These are phyloP conservation scores for Pelvicachromis taeniatus DNA, from an alignment of 2,113 vertebrate genomes.

Conservation along the genomic window DNA sequence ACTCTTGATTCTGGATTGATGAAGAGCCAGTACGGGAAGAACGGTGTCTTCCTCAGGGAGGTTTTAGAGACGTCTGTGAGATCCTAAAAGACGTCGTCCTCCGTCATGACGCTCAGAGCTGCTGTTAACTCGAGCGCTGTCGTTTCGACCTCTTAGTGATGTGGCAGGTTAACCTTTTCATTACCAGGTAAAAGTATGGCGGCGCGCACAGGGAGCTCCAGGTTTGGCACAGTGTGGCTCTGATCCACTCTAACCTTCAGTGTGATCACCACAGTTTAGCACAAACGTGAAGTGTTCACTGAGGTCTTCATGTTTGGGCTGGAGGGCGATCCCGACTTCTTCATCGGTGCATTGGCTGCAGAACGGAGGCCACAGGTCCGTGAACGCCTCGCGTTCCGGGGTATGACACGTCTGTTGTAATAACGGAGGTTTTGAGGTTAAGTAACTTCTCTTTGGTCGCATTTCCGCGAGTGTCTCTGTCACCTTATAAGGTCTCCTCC, in stretches of 20 bases:
- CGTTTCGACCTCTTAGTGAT: neutral
- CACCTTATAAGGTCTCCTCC: constrained; percentile 32
- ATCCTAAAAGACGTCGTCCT: neutral
- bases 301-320: no score
- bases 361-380: neutral
- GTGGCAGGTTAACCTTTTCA: neutral
- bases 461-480: neutral
- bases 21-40: neutral
- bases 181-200: accelerated
- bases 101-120: neutral
- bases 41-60: neutral
- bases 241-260: neutral
- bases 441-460: neutral
- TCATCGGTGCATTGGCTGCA: neutral
- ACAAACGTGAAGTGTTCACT: neutral
- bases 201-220: no score
- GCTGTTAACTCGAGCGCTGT: neutral
- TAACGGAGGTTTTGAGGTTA: neutral
- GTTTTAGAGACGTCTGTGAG: neutral
- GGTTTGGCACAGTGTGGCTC: neutral
- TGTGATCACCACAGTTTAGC: neutral
- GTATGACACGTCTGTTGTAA: neutral
- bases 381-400: neutral
- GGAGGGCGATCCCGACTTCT: neutral
- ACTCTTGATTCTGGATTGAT: neutral